These are phyloP conservation scores for Geopemphigus sp. DNA, from an alignment of 1,140 invertebrate species.

Conservation along the genomic window DNA sequence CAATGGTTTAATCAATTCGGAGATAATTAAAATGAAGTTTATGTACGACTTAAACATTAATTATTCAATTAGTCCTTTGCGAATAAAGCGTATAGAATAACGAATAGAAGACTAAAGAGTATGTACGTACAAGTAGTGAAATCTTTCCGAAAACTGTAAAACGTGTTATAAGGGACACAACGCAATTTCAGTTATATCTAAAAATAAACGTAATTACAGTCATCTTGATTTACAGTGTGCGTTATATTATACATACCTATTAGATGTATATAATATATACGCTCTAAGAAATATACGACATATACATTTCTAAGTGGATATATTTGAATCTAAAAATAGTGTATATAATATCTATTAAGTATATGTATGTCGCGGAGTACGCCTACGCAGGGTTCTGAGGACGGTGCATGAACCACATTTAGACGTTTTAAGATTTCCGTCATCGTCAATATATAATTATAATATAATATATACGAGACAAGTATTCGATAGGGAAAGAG, in stretches of 20 bases:
- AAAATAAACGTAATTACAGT: conserved; percentile 30
- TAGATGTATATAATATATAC: background rate
- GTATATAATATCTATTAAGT: background rate
- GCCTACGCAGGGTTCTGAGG: background rate
- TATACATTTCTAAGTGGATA: conserved; percentile 8
- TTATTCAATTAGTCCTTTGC: background rate
- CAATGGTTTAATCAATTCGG: background rate
- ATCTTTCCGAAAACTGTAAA: too few relatives aligned
- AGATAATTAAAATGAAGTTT: background rate
- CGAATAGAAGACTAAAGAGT: background rate
- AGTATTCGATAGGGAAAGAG: too few relatives aligned
- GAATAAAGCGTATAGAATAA: background rate
- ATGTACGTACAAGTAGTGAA: background rate
- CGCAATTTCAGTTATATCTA: background rate
- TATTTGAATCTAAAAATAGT: background rate
- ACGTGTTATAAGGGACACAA: background rate
- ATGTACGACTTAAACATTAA: background rate
- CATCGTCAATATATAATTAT: background rate
- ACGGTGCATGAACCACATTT: background rate
- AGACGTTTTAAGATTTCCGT: conserved; percentile 16
- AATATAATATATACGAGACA: too few relatives aligned
- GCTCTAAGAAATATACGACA: background rate
- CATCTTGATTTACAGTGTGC: background rate
- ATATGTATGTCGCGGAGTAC: too few relatives aligned
- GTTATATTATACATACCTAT: too few relatives aligned